Evolutionary conservation across 2,888 invertebrate species (phyloP).

Genomic region (Mythimna lalbum): DNA sequence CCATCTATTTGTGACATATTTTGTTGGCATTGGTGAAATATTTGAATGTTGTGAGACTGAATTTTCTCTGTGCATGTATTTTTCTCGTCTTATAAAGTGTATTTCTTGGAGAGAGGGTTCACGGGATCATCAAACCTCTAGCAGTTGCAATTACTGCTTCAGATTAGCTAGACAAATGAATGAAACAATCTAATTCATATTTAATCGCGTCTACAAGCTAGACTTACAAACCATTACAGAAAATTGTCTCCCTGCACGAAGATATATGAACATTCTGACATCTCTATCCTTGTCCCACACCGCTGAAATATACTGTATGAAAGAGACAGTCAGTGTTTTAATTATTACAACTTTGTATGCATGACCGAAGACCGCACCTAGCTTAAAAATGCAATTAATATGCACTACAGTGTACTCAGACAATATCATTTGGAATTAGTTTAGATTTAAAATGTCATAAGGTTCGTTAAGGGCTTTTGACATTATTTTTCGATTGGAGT

Average conservation of each 20-base stretch:
- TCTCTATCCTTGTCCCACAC: conserved; percentile 25
- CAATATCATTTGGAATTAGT: conserved; percentile 43
- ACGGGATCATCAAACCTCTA: background rate
- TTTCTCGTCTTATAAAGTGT: conserved; percentile 7
- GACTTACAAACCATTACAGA: conserved; percentile 44
- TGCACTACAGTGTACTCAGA: conserved; percentile 39
- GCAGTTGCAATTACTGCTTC: background rate
- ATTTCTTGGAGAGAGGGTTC: background rate
- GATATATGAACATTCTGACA: conserved; percentile 9
- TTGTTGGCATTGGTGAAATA: conserved; percentile 34
- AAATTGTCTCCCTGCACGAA: conserved; percentile 44
- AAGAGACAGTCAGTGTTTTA: conserved; percentile 41
- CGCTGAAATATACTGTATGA: background rate
- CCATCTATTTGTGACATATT: conserved; percentile 41
- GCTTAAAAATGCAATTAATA: conserved; percentile 57
- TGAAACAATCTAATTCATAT: conserved; percentile 35
- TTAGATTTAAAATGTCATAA: conserved; percentile 38
- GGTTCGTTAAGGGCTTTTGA: too few species aligned
- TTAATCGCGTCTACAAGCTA: conserved; percentile 27
- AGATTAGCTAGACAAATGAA: background rate
- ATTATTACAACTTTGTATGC: conserved; percentile 54
- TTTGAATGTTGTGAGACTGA: conserved; percentile 24
- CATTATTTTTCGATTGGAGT: too few species aligned
- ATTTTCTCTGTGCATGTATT: conserved; percentile 1
- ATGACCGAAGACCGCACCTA: conserved; percentile 34